Percentiles rank a stretch among this genome's conserved stretches.
phyloP scores from a whole-genome alignment of 2,113 vertebrate species.

The Ceyx cyanopectus region DNA sequence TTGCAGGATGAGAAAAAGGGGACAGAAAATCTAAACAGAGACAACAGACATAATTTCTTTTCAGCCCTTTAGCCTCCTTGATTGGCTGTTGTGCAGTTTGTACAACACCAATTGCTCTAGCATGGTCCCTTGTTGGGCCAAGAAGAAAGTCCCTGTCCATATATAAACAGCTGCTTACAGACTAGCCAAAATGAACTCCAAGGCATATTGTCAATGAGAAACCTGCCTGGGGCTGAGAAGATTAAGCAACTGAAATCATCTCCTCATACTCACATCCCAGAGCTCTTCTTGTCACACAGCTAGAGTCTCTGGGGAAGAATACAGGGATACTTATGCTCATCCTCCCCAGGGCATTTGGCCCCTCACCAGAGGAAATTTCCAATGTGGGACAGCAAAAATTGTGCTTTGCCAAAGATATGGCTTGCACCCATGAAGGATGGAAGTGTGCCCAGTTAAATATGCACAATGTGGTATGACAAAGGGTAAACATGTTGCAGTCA shows the following conservation, averaged over 20 bases:
- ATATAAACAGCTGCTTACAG: background rate
- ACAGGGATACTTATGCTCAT: background rate
- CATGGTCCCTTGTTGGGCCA: background rate
- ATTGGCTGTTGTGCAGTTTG: background rate
- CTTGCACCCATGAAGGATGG: background rate
- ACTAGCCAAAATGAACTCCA: slow-evolving; percentile 30
- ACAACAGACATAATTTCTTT: background rate
- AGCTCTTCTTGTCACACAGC: background rate
- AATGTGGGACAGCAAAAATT: background rate
- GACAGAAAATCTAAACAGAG: background rate
- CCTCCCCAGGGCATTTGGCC: background rate
- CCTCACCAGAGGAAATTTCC: background rate
- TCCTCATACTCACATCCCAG: background rate
- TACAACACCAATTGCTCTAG: background rate
- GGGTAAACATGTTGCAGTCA: background rate
- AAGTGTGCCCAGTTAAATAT: background rate
- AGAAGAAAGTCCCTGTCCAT: background rate
- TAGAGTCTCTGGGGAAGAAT: background rate
- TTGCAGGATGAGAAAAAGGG: background rate
- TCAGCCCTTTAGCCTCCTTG: background rate
- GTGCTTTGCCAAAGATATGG: background rate
- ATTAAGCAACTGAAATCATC: slow-evolving; percentile 34
- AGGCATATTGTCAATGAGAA: slow-evolving; percentile 10
- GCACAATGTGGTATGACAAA: background rate
- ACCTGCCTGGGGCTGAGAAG: background rate